Base-by-base conservation (phyloP, 2,888 invertebrate species). In the Caenorhabditis imperialis region DNA sequence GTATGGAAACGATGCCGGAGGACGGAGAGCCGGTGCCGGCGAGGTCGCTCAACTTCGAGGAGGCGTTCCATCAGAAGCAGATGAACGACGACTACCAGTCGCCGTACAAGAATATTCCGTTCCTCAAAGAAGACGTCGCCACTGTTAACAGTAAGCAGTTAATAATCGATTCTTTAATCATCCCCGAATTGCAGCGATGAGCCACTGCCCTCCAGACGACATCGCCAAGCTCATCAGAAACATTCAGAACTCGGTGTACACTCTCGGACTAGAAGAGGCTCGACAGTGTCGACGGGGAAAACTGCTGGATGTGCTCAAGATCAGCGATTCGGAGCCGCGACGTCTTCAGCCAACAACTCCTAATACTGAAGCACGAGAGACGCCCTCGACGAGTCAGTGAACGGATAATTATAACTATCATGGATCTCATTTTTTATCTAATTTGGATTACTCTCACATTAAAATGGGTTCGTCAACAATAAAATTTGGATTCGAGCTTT, bases 261-360 rank as follows among this genome's bases (percentile, higher is more conserved):
- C 58, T 16, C 58, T 75, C 16, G 75, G 70, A 48, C 7, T 75
- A 2, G 75, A 75, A 42, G 75, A 75, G 48, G 73, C 73, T 27
- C 65, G 73, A 14, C 69, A 74, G 45, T 74, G 67, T 37, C 62
- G 67, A 25, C 67, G 74, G 38, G 74, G 74, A 30, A 74, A 74
- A 37, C 40, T 74, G 12, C 53, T 74, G 10, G 33, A 60, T 6
- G 58, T 74, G 18, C 62, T 74, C 30, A 61, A 55, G 33, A 10
- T 44, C 3, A 10, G 33, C 0, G 53, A 55, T 7, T 16, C 38
- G 25, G 30, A 30, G 30, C 18, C 44, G 10, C 22, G 18, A 14
- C 23, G 2, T 6, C 27, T 22, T 12, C 40, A 37, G 37, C 44
- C 55, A 16, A 25, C 55, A 7, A 20, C 50, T 8, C 16, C 35